Evolutionary conservation across 2,888 invertebrate species (phyloP), one percentile per base, ranked within the genome.

Genomic region (Unio delphinus): DNA sequence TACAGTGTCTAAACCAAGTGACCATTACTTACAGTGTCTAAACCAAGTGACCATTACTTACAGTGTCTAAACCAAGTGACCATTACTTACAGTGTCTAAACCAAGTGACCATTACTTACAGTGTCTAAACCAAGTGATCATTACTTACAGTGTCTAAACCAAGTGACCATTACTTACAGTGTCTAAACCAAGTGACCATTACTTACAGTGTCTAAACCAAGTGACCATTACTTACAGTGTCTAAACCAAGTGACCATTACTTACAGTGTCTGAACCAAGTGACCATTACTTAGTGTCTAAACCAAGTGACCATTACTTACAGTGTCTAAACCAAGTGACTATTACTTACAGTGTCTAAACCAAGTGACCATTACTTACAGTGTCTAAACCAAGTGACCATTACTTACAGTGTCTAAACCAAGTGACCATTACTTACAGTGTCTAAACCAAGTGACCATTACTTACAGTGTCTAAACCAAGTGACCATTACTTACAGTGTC

Each of bases 41-140:
- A 23, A 23, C 23, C 23, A 23, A 23, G 23, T 23, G 23, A 34
- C 18, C 8, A 54, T 20, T 57, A 82, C 90, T 89, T 83, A 92
- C 92, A 3, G 95, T 93, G 88, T 96, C 97, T 81, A 97, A 91
- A 23, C 98, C 98, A 6, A 99, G 92, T 34, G 7, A 34, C 7
- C 34, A 34, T 34, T 34, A 34, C 34, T 34, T 6, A 34, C 0
- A 34, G 34, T 34, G 7, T 34, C 34, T 1, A 34, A 34, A 34
- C 34, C 34, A 34, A 34, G 34, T 34, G n/a, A 20, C 20, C 4
- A 34, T 61, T 34, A 61, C 28, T 61, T 45, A 34, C 30, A 20
- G 61, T 45, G 34, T 30, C 34, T 30, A 61, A 45, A 1, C 18
- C 30, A 45, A 20, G 61, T 30, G n/a, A 20, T 20, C 8, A 20